Evolutionary conservation across 2,113 vertebrate genomes (phyloP).

Genomic region (Sebastes schlegelii): DNA sequence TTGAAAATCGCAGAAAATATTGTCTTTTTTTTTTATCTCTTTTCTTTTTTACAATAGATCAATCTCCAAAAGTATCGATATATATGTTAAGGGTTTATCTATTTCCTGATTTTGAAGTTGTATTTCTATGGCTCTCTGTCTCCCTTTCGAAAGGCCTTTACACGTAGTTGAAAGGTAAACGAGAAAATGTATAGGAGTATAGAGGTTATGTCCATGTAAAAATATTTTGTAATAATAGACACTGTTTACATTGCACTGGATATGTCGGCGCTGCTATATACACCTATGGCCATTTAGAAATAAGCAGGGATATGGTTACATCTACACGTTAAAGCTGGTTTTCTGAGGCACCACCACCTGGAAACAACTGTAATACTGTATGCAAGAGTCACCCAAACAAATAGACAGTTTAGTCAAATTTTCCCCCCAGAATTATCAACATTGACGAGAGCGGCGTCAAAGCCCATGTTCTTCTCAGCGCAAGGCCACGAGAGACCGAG

Average conservation of each 20-base stretch:
- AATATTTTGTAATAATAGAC: conserved; percentile 64
- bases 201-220: conserved; percentile 69
- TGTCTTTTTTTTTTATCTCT: conserved; percentile 14
- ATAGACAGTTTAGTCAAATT: conserved; percentile 3
- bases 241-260: conserved; percentile 58
- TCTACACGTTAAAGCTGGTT: conserved; percentile 68
- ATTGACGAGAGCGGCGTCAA: neutral
- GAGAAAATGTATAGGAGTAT: conserved; percentile 51
- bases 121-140: conserved; percentile 80
- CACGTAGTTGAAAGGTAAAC: conserved; percentile 80
- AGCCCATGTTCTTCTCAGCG: conserved; percentile 19
- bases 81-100: conserved; percentile 61
- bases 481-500: neutral
- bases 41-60: conserved; percentile 50
- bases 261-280: conserved; percentile 70
- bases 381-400: conserved; percentile 43
- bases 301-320: conserved; percentile 50
- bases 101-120: conserved; percentile 75
- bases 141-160: conserved; percentile 80
- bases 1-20: conserved; percentile 76
- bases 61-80: conserved; percentile 69
- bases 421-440: conserved; percentile 33
- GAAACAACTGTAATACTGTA: conserved; percentile 62
- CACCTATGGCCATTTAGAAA: conserved; percentile 66
- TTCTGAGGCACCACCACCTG: conserved; percentile 60